phyloP scores from a whole-genome alignment of 2,888 invertebrate genomes.

The Lasioglossum oenotherae region DNA sequence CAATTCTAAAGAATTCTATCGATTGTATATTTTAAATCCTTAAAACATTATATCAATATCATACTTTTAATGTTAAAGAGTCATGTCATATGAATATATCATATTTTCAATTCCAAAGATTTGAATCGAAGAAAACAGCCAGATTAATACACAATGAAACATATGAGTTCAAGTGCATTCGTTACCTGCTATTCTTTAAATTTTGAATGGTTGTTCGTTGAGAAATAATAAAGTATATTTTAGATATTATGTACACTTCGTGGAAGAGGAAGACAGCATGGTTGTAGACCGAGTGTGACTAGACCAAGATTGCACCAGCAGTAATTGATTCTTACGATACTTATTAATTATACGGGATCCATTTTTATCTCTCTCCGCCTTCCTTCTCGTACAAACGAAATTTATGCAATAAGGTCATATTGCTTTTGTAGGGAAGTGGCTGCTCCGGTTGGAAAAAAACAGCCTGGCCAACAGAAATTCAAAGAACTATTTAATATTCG shows the following conservation, averaged over 20 bases:
- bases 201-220: not conserved
- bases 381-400: not conserved
- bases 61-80: too few species aligned
- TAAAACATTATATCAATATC: too few species aligned
- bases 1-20: too few species aligned
- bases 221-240: not conserved
- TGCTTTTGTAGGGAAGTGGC: not conserved
- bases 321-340: not conserved
- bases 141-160: too few species aligned
- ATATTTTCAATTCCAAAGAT: too few species aligned
- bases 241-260: not conserved
- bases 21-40: too few species aligned
- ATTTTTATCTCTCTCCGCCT: not conserved
- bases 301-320: not conserved
- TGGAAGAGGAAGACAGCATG: not conserved
- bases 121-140: not conserved
- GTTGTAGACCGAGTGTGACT: not conserved
- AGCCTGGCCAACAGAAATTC: slow-evolving; percentile 13
- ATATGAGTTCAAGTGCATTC: too few species aligned
- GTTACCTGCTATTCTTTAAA: too few species aligned
- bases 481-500: slow-evolving; percentile 24
- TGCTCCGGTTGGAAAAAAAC: slow-evolving; percentile 1
- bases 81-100: too few species aligned
- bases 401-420: slow-evolving; percentile 4
- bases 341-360: not conserved